phyloP scores from a whole-genome alignment of 2,888 invertebrate genomes.

The Acrobasis suavella region DNA sequence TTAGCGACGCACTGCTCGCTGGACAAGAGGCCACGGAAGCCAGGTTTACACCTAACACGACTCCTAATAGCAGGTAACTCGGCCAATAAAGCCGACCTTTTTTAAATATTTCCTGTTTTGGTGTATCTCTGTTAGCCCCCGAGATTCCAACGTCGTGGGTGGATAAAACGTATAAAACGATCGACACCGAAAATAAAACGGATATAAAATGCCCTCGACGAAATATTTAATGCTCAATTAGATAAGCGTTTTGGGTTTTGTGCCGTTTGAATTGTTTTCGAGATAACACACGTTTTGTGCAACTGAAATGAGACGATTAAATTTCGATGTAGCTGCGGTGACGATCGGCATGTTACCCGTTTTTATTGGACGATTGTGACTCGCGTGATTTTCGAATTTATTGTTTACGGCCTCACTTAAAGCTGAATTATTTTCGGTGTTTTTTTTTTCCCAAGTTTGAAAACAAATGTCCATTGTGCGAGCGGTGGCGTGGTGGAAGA shows the following conservation, averaged over 20 bases:
- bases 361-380: slow-evolving; percentile 49
- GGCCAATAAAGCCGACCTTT: slow-evolving; percentile 75
- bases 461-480: slow-evolving; percentile 76
- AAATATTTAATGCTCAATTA: slow-evolving; percentile 82
- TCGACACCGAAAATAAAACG: slow-evolving; percentile 73
- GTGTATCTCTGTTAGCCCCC: slow-evolving; percentile 69
- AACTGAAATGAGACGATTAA: slow-evolving; percentile 59
- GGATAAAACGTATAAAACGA: slow-evolving; percentile 78
- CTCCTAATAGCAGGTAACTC: slow-evolving; percentile 80
- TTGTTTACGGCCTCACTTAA: slow-evolving; percentile 68
- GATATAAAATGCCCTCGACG: slow-evolving; percentile 79
- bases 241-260: slow-evolving; percentile 80
- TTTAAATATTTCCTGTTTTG: slow-evolving; percentile 79
- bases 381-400: slow-evolving; percentile 50
- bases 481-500: slow-evolving; percentile 61
- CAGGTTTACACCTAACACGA: slow-evolving; percentile 77
- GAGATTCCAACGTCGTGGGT: slow-evolving; percentile 77
- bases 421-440: slow-evolving; percentile 70
- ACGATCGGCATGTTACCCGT: slow-evolving; percentile 43
- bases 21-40: slow-evolving; percentile 69
- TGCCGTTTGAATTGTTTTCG: slow-evolving; percentile 76
- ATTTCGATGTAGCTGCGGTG: slow-evolving; percentile 40
- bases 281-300: slow-evolving; percentile 66
- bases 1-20: slow-evolving; percentile 58
- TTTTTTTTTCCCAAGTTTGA: slow-evolving; percentile 70